Evolutionary conservation across 2,113 vertebrate species (phyloP).

Genomic region (Neoarius graeffei): DNA sequence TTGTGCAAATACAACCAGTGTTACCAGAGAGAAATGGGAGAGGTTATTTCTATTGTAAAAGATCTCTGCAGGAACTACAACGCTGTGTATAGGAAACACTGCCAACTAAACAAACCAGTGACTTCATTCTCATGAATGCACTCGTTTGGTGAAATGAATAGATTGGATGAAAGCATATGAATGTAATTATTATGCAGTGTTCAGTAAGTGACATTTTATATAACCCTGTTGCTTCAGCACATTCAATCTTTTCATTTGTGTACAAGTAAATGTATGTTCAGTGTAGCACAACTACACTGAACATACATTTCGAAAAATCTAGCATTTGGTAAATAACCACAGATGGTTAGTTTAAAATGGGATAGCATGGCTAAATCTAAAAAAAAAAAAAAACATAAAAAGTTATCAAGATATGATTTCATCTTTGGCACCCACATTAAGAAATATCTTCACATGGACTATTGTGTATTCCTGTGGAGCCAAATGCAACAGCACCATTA

Average conservation of each 20-base stretch:
- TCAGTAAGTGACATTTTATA: neutral
- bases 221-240: too few relatives aligned
- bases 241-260: neutral
- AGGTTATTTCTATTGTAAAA: constrained; percentile 33
- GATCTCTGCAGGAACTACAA: constrained; percentile 7
- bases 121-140: neutral
- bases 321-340: neutral
- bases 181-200: neutral
- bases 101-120: constrained; percentile 4
- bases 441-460: neutral
- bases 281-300: too few relatives aligned
- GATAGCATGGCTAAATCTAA: neutral
- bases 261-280: neutral
- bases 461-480: neutral
- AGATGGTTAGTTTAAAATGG: neutral
- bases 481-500: neutral
- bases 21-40: constrained; percentile 1
- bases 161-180: neutral
- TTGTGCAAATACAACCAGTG: constrained; percentile 20
- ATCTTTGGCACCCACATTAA: neutral
- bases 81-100: neutral
- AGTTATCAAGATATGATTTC: neutral
- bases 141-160: neutral
- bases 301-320: neutral
- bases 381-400: neutral